Percentiles rank a stretch among this genome's conserved stretches.
phyloP scores from a whole-genome alignment of 2,113 vertebrate genomes.

The Nycticebus coucang region DNA sequence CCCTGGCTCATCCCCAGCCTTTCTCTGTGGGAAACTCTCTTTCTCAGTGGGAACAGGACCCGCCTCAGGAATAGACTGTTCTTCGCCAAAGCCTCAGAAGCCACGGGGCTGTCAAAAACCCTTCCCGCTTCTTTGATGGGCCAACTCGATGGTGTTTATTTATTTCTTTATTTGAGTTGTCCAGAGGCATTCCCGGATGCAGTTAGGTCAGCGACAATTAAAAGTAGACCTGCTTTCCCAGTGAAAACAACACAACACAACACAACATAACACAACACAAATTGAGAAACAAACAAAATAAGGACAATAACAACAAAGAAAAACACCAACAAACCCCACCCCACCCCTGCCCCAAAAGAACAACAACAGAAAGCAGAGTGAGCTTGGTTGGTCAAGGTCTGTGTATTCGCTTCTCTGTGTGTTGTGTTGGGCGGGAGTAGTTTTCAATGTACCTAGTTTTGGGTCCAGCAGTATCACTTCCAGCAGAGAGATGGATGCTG shows the following conservation, averaged over 20 bases:
- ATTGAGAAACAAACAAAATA: no score
- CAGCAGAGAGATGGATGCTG: no score
- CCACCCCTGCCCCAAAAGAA: no score
- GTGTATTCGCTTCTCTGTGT: no score
- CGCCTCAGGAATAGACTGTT: neutral
- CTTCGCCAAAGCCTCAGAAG: neutral
- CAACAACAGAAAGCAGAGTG: no score
- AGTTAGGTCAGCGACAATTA: conserved; percentile 70
- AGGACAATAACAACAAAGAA: neutral
- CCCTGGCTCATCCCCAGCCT: neutral
- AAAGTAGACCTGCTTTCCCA: conserved; percentile 56
- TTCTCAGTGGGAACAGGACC: neutral
- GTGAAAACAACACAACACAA: neutral
- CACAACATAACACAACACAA: no score
- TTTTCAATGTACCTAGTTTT: no score
- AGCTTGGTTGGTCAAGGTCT: no score
- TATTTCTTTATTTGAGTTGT: neutral
- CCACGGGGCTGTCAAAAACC: neutral
- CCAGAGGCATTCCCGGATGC: conserved; percentile 53
- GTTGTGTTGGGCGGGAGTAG: no score
- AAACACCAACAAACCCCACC: no score
- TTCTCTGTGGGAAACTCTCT: neutral
- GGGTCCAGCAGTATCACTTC: no score
- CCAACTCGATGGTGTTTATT: conserved; percentile 58
- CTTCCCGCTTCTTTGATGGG: conserved; percentile 53